Percentiles rank a stretch among this genome's conserved stretches.
Evolutionary conservation across 1,140 invertebrate genomes (phyloP).

Genomic region (Caerostris darwini): DNA sequence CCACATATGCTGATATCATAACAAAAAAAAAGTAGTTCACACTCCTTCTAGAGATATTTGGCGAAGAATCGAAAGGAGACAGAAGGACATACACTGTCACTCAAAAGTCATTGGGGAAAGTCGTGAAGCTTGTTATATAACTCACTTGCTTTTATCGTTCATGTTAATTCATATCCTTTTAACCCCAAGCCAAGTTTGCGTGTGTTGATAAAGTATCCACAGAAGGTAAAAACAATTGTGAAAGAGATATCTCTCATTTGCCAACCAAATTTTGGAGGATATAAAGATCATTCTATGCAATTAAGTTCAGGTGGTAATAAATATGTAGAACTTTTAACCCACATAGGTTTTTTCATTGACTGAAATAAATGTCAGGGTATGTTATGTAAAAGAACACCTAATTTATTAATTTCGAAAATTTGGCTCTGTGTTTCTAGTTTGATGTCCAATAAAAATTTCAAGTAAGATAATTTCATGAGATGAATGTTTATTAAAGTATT

Average conservation of each 20-base stretch:
- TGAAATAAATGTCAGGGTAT: background rate
- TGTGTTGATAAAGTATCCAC: background rate
- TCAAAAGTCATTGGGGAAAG: background rate
- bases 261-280: background rate
- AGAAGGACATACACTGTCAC: background rate
- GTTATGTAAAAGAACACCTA: no score
- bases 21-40: conserved; percentile 30
- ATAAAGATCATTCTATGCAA: background rate
- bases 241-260: background rate
- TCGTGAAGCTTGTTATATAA: background rate
- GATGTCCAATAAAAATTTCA: no score
- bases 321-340: background rate
- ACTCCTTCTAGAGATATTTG: background rate
- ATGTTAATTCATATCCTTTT: conserved; percentile 11
- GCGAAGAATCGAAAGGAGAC: background rate
- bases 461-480: no score
- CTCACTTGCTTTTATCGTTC: background rate
- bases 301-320: background rate
- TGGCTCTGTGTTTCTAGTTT: no score
- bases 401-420: no score
- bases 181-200: background rate
- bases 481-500: no score
- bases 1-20: background rate
- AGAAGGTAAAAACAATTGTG: conserved; percentile 4
- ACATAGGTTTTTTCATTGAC: background rate